Conservation (phyloP, 1,140 invertebrate species). For the Apis cerana region DNA sequence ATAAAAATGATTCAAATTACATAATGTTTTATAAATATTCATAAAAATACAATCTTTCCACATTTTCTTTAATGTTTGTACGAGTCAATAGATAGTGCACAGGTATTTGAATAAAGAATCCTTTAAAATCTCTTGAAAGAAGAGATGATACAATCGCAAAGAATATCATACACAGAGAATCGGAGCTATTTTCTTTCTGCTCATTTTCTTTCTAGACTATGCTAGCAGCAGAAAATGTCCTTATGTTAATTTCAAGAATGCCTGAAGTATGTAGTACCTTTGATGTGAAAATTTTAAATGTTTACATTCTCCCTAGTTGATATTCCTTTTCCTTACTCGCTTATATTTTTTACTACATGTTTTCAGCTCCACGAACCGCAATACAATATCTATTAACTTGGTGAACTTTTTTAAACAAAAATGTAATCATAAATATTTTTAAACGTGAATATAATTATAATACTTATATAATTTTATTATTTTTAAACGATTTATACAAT, state of each 20-base stretch:
- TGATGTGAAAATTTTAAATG: not conserved
- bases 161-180: not conserved
- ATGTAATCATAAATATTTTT: too few species aligned
- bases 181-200: conserved; percentile 1
- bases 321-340: not conserved
- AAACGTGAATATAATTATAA: too few species aligned
- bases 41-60: not conserved
- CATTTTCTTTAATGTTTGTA: not conserved
- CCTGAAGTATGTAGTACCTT: not conserved
- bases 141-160: not conserved
- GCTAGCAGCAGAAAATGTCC: conserved; percentile 1
- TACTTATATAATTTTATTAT: too few species aligned
- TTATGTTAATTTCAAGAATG: conserved; percentile 24
- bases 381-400: not conserved
- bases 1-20: not conserved
- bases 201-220: conserved; percentile 1
- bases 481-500: too few species aligned
- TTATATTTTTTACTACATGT: not conserved
- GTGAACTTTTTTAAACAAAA: not conserved
- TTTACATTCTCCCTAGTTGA: not conserved
- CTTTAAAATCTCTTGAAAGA: not conserved
- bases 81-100: not conserved
- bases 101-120: not conserved
- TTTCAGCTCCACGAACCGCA: too few species aligned
- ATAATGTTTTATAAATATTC: not conserved